Base-by-base conservation (phyloP, 2,797 vertebrate genomes). In the Microcaecilia unicolor region DNA sequence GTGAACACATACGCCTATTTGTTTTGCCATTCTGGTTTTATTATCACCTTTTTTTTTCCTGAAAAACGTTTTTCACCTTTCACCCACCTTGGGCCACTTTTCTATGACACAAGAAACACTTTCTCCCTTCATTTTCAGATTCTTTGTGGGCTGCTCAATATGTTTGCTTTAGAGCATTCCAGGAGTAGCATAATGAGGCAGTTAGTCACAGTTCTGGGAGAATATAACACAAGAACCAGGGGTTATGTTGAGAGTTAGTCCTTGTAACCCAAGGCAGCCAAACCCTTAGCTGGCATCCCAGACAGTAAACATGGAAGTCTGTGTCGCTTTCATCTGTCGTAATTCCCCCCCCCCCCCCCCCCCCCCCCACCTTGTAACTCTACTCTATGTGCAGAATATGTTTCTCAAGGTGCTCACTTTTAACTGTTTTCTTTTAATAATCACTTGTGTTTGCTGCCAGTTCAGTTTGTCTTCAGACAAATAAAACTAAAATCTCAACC, bases 161-260 rank as follows among this genome's bases (percentile, higher is more conserved):
- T 58, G 42, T 70, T 65, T 68, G 64, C 57, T 55, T 74, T 63
- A 69, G 41, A 66, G 41, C 53, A 51, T 66, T 67, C 72, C 76
- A 80, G 69, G 42, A 51, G 66, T 41, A 62, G 61, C 44, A 61
- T 48, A 56, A 62, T 48, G 42, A 67, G 59, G 55, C 51, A 61
- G 57, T 78, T 75, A 76, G 72, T 74, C 71, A 68, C 73, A 72
- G 64, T 70, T 10, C 19, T 48, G 40, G 46, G 53, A 42, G 53
- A 55, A 67, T 58, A 48, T 37, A 48, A 42, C 9, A 37, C 47
- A 18, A 45, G 51, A 51, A 26, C 46, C 18, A 33, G 43, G 45
- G 47, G 30, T 16, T 59, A 25, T 38, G n/a, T 47, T 36, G 31
- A 64, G 66, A 34, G 60, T 62, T 63, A 62, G 54, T 61, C 51